Conservation (phyloP, 2,888 invertebrate genomes). For the Brachylomia viminalis region DNA sequence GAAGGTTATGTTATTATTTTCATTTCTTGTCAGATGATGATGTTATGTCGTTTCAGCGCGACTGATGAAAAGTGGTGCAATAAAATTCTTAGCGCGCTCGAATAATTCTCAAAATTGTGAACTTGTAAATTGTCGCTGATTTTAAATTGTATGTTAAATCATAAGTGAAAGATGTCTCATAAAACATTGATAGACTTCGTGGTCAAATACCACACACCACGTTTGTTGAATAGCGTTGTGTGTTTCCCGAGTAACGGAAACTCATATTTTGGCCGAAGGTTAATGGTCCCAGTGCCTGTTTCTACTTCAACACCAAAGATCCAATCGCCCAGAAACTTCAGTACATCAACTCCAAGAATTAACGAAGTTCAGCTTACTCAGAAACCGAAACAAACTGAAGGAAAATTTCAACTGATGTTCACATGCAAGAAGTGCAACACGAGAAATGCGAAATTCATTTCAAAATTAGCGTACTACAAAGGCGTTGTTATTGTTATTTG, state of each 20-base stretch:
- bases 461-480: constrained; percentile 95
- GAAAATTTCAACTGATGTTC: constrained; percentile 93
- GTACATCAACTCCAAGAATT: constrained; percentile 75
- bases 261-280: constrained; percentile 84
- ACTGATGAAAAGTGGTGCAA: constrained; percentile 67
- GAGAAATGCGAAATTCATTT: constrained; percentile 94
- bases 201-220: constrained; percentile 86
- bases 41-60: constrained; percentile 1
- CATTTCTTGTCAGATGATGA: neutral
- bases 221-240: constrained; percentile 84
- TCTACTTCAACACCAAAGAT: constrained; percentile 79
- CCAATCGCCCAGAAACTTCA: constrained; percentile 81
- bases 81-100: neutral
- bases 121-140: neutral
- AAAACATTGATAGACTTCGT: constrained; percentile 87
- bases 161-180: constrained; percentile 77
- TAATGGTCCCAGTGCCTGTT: constrained; percentile 75
- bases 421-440: constrained; percentile 97
- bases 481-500: constrained; percentile 98
- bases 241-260: constrained; percentile 88
- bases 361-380: constrained; percentile 73
- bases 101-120: constrained; percentile 3
- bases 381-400: constrained; percentile 77
- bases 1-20: constrained; percentile 47
- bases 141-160: neutral